A percentile compares a stretch with the other conserved stretches of the same genome.
Conservation (phyloP, 2,888 invertebrate species). For the Drosophila austrosaltans region DNA sequence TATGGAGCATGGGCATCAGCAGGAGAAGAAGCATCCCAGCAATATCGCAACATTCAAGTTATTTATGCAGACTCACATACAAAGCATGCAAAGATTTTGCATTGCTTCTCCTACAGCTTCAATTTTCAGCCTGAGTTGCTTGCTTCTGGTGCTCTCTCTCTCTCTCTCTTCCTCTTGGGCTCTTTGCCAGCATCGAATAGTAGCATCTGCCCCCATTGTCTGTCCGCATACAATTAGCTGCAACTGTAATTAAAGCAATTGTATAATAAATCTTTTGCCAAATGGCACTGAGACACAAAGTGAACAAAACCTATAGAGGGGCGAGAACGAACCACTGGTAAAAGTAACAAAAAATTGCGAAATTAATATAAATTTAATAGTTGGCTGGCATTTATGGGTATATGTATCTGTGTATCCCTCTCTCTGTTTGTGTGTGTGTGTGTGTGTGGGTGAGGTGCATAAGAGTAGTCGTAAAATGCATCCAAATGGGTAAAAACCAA, state of each 20-base stretch:
- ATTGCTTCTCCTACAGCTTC: constrained; percentile 24
- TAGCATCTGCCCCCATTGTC: constrained; percentile 60
- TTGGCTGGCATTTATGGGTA: constrained; percentile 69
- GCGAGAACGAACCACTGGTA: constrained; percentile 51
- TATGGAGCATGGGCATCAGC: neutral
- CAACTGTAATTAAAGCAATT: constrained; percentile 79
- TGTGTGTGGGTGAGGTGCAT: constrained; percentile 32
- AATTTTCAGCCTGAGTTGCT: neutral
- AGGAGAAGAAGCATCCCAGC: constrained; percentile 1
- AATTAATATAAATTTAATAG: constrained; percentile 80
- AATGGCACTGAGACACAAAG: constrained; percentile 43
- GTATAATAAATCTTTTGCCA: constrained; percentile 75
- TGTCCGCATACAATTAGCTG: constrained; percentile 75
- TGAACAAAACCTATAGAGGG: neutral
- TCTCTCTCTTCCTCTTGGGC: constrained; percentile 30
- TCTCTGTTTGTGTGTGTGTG: neutral
- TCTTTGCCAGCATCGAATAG: constrained; percentile 45
- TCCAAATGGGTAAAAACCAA: constrained; percentile 17
- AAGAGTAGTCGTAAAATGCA: constrained; percentile 62
- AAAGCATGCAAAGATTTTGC: constrained; percentile 72
- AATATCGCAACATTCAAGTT: constrained; percentile 46
- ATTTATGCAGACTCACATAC: constrained; percentile 75
- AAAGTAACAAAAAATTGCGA: constrained; percentile 53
- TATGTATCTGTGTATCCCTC: neutral
- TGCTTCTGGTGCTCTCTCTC: neutral